Conservation (phyloP, 2,113 vertebrate genomes). For the Mesembrinibis cayennensis region DNA sequence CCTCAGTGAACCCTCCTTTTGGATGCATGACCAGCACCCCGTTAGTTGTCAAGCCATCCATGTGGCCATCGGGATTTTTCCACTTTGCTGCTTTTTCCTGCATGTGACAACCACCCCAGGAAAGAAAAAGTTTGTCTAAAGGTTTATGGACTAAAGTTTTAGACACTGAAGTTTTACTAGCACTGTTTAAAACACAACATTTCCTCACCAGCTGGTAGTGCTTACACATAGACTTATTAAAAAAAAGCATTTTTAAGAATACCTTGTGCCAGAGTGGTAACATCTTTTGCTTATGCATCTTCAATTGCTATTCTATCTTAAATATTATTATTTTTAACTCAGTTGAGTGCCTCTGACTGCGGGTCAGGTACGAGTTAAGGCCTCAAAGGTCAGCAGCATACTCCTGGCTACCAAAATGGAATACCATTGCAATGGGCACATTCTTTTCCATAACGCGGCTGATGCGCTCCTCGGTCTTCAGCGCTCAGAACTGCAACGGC, state of each 20-base stretch:
- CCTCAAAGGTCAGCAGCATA: neutral
- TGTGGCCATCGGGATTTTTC: conserved; percentile 98
- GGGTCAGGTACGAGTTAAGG: neutral
- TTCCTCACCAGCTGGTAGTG: neutral
- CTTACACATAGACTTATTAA: neutral
- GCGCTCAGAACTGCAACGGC: neutral
- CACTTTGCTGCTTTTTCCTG: conserved; percentile 99
- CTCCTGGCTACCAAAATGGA: neutral
- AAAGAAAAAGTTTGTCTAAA: neutral
- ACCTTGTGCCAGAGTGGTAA: neutral
- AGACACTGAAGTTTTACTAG: neutral
- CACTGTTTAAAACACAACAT: neutral
- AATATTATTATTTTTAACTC: neutral
- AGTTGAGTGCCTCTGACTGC: neutral
- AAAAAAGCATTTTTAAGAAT: neutral
- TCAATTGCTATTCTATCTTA: neutral
- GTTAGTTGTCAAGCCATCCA: conserved; percentile 97
- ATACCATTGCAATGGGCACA: neutral
- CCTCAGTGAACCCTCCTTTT: conserved; percentile 91
- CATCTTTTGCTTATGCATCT: neutral
- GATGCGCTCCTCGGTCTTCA: neutral
- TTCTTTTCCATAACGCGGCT: neutral
- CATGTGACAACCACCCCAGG: neutral
- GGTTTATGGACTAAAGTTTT: neutral
- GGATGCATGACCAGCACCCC: conserved; percentile 98